Percentiles rank a stretch among this genome's conserved stretches.
Conservation (phyloP, 2,113 vertebrate genomes). For the Mungos mungo region DNA sequence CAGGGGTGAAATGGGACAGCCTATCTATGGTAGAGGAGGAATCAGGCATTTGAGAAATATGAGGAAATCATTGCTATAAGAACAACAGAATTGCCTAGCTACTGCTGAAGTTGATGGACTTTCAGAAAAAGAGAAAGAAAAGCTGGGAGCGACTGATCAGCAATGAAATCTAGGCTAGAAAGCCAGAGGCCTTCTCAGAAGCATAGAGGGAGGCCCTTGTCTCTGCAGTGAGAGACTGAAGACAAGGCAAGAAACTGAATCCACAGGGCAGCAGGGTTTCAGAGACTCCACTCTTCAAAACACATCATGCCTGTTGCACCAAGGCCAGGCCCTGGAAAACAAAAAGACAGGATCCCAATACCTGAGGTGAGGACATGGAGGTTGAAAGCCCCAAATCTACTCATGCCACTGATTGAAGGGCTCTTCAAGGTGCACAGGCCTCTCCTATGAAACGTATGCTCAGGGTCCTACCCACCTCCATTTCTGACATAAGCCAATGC, state of each 20-base stretch:
- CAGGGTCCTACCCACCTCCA: rapidly evolving
- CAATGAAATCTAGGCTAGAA: neutral
- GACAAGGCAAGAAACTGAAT: neutral
- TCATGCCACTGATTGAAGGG: neutral
- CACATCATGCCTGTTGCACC: neutral
- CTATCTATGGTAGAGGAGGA: neutral
- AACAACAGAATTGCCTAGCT: neutral
- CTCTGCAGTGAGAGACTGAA: neutral
- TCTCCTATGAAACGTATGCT: neutral
- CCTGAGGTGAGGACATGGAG: neutral
- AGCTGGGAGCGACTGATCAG: neutral
- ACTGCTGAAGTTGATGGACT: neutral
- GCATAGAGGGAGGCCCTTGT: too few relatives aligned
- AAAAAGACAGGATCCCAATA: neutral
- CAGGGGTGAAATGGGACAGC: rapidly evolving
- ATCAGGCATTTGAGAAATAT: neutral
- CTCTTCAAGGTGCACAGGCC: neutral
- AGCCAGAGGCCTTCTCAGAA: neutral
- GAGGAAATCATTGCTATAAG: neutral
- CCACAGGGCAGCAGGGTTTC: neutral
- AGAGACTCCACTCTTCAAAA: neutral
- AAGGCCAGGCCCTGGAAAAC: neutral
- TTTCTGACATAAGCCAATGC: neutral
- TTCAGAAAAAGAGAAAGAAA: neutral
- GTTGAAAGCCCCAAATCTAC: neutral